phyloP scores from a whole-genome alignment of 2,113 vertebrate genomes.

The Bos javanicus region DNA sequence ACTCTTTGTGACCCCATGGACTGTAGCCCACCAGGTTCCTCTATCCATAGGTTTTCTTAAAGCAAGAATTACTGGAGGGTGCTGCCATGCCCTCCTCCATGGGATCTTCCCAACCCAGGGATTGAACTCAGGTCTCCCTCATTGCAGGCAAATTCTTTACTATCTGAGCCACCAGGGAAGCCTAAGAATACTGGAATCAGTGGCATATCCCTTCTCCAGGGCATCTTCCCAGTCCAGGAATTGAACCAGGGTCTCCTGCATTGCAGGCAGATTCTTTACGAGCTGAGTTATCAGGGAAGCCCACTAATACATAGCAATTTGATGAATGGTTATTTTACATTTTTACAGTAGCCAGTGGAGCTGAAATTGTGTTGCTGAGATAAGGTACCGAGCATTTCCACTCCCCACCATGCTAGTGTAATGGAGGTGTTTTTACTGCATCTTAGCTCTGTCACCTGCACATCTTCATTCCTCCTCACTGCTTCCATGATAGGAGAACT shows the following conservation, averaged over 20 bases:
- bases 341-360: background rate
- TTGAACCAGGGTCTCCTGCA: background rate
- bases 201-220: background rate
- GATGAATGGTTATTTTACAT: slow-evolving; percentile 37
- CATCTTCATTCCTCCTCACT: background rate
- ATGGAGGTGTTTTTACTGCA: background rate
- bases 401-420: background rate
- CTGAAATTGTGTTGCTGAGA: slow-evolving; percentile 28
- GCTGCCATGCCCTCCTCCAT: background rate
- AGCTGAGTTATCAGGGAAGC: background rate
- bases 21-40: background rate
- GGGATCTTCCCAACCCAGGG: background rate
- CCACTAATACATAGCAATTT: background rate
- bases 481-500: background rate
- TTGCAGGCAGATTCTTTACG: background rate
- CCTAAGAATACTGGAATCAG: background rate
- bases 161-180: background rate
- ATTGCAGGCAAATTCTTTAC: background rate
- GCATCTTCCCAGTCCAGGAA: background rate
- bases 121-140: background rate
- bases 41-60: background rate
- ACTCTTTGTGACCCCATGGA: background rate
- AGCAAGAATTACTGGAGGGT: background rate
- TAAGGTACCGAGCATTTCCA: background rate
- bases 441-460: background rate